These are phyloP conservation scores for Pomacea maculata DNA, from an alignment of 1,140 invertebrate genomes.

Conservation along the genomic window DNA sequence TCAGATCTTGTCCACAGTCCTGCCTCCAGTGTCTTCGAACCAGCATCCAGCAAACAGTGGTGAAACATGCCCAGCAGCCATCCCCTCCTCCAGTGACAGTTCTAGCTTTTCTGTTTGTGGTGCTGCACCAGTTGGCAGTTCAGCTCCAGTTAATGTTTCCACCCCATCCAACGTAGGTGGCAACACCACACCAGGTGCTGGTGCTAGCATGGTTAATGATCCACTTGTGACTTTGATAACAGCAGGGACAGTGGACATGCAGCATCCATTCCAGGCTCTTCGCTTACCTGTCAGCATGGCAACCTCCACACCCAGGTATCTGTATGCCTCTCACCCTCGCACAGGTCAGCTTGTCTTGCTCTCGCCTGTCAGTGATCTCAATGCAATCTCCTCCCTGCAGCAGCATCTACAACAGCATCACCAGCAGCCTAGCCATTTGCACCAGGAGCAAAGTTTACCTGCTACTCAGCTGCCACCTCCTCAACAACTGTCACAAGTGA, in stretches of 20 bases:
- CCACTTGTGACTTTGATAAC: neutral
- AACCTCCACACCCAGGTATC: neutral
- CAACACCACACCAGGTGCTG: neutral
- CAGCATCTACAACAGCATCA: neutral
- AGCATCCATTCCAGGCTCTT: neutral
- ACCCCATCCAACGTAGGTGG: slow-evolving; percentile 1
- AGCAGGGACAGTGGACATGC: neutral
- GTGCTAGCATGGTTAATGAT: neutral
- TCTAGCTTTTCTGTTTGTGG: neutral
- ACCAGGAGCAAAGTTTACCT: neutral
- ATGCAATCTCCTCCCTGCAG: neutral
- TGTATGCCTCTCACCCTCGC: slow-evolving; percentile 19
- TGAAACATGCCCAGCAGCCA: neutral
- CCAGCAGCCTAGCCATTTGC: neutral
- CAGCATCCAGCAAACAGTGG: neutral
- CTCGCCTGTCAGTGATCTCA: slow-evolving; percentile 13
- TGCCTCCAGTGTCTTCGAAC: neutral
- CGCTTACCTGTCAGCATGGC: slow-evolving; percentile 11
- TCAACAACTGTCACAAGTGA: neutral
- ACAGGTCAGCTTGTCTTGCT: slow-evolving; percentile 13
- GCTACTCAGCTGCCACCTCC: neutral
- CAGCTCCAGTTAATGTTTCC: neutral
- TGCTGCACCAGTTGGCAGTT: neutral
- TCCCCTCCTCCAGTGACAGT: neutral
- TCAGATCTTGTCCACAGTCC: slow-evolving; percentile 9